phyloP scores from a whole-genome alignment of 2,888 invertebrate species.

The Phasia obesa region DNA sequence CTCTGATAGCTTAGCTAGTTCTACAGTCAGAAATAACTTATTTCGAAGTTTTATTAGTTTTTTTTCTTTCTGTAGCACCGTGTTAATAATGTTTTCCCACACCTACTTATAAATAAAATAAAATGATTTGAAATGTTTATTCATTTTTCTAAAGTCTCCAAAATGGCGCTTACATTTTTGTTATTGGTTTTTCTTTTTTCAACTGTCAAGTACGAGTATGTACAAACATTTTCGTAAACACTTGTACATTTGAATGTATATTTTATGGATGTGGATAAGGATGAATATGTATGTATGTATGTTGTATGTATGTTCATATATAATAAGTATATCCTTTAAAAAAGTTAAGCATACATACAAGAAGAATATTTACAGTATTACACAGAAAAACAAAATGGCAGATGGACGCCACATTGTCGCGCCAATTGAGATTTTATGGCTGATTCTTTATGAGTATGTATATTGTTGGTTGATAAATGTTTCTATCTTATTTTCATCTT shows the following conservation, averaged over 20 bases:
- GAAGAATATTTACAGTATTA: slow-evolving; percentile 71
- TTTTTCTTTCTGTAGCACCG: not conserved
- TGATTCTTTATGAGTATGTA: slow-evolving; percentile 61
- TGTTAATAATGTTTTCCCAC: slow-evolving; percentile 21
- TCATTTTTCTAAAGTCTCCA: slow-evolving; percentile 64
- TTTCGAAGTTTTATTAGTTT: not conserved
- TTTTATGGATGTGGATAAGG: no score
- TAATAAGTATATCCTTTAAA: slow-evolving; percentile 51
- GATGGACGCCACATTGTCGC: slow-evolving; percentile 81
- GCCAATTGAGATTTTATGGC: slow-evolving; percentile 82
- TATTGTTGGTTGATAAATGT: slow-evolving; percentile 66
- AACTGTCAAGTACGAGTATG: slow-evolving; percentile 70
- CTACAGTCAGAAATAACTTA: not conserved
- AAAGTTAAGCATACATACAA: slow-evolving; percentile 8
- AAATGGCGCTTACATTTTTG: slow-evolving; percentile 67
- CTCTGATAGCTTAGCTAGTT: no score
- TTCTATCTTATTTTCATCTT: slow-evolving; percentile 66
- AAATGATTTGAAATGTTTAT: slow-evolving; percentile 48
- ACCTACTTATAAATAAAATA: not conserved
- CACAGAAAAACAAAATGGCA: slow-evolving; percentile 78
- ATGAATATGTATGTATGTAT: not conserved
- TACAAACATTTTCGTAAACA: not conserved
- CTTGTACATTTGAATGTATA: not conserved
- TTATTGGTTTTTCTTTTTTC: slow-evolving; percentile 46
- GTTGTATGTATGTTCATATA: not conserved